phyloP scores from a whole-genome alignment of 2,888 invertebrate species.

The Theodoxus fluviatilis region DNA sequence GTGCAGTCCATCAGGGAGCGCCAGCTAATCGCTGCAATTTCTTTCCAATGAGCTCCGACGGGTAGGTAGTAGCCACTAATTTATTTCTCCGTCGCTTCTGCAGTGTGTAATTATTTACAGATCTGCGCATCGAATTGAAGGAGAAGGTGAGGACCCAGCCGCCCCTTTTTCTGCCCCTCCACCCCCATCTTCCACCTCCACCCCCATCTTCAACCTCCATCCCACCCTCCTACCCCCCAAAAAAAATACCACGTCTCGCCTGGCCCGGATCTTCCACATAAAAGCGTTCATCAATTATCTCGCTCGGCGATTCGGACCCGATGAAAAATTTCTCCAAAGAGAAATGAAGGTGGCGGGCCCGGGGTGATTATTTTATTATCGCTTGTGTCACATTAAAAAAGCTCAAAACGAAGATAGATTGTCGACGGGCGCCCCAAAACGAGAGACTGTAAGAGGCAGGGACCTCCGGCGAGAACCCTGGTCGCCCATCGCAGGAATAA shows the following conservation, averaged over 20 bases:
- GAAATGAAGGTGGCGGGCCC: constrained; percentile 24
- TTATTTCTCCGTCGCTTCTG: constrained; percentile 28
- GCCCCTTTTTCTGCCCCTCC: neutral
- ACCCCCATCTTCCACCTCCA: neutral
- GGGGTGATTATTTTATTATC: constrained; percentile 36
- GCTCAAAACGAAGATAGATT: constrained; percentile 34
- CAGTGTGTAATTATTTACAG: constrained; percentile 30
- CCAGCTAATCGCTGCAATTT: constrained; percentile 27
- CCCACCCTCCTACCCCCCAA: no score
- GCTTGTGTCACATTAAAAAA: constrained; percentile 35
- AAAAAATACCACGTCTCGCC: no score
- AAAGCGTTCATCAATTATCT: constrained; percentile 32
- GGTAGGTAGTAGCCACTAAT: constrained; percentile 28
- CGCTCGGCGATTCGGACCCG: constrained; percentile 11
- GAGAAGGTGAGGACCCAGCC: neutral
- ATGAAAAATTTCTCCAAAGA: constrained; percentile 31
- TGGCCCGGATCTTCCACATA: constrained; percentile 25
- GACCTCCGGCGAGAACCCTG: constrained; percentile 28
- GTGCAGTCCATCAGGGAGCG: neutral
- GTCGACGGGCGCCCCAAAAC: neutral
- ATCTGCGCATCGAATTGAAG: constrained; percentile 23
- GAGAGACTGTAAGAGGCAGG: neutral
- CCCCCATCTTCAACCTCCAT: constrained; percentile 22
- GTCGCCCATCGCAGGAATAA: constrained; percentile 28
- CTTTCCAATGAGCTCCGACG: constrained; percentile 18